A percentile compares a stretch with the other conserved stretches of the same genome.
Evolutionary conservation across 2,113 vertebrate species (phyloP).

Genomic region (Erinaceus europaeus): DNA sequence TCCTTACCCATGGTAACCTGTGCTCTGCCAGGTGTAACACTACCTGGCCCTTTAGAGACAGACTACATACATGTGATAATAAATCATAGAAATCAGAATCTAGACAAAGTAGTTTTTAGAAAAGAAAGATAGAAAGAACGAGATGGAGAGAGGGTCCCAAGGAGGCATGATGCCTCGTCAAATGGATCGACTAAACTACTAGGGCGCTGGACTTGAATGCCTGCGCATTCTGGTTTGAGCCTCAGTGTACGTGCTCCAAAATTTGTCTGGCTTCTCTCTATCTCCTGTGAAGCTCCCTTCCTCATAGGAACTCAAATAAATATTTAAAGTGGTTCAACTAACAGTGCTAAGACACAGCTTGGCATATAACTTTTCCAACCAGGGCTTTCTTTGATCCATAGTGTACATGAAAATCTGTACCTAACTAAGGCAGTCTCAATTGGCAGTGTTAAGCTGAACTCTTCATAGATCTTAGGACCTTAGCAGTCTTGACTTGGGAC

Average conservation of each 20-base stretch:
- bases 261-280: no score
- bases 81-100: not conserved
- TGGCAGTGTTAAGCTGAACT: not conserved
- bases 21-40: no score
- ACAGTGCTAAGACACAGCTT: not conserved
- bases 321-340: not conserved
- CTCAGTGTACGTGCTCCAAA: no score
- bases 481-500: not conserved
- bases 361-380: not conserved
- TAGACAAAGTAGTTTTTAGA: not conserved
- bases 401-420: not conserved
- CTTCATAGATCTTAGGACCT: not conserved
- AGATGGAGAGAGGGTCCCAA: not conserved
- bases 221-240: no score
- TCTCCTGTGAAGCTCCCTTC: no score
- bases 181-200: no score
- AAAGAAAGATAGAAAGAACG: not conserved
- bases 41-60: no score
- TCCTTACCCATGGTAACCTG: no score
- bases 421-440: not conserved
- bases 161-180: no score
- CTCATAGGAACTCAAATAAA: no score
- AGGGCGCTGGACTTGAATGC: no score
- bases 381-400: not conserved
- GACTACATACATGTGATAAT: not conserved